Percentiles rank a stretch among this genome's conserved stretches.
phyloP scores from a whole-genome alignment of 1,140 invertebrate genomes.

The Homalodisca vitripennis region DNA sequence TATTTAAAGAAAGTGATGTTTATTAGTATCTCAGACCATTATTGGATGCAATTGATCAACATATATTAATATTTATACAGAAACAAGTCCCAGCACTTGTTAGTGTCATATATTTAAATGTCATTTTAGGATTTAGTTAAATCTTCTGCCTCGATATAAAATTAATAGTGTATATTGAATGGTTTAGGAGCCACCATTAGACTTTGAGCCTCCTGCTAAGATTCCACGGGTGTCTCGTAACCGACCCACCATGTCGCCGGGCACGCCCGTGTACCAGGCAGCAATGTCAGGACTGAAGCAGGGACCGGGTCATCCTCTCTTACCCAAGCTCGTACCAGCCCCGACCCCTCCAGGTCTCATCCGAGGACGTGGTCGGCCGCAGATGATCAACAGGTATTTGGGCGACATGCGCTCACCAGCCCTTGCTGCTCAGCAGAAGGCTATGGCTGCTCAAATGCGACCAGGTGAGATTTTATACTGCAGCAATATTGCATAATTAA shows the following conservation, averaged over 20 bases:
- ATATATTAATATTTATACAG: no score
- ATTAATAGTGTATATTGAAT: no score
- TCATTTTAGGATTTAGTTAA: not conserved
- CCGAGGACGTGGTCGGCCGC: conserved; percentile 49
- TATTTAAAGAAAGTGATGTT: no score
- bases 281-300: conserved; percentile 47
- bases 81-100: no score
- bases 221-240: conserved; percentile 71
- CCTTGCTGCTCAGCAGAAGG: conserved; percentile 20
- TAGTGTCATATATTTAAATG: not conserved
- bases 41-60: no score
- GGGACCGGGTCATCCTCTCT: conserved; percentile 53
- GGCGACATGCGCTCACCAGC: conserved; percentile 26
- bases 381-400: conserved; percentile 39
- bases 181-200: conserved; percentile 70
- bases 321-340: conserved; percentile 54
- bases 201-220: conserved; percentile 92
- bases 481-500: no score
- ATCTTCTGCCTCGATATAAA: no score
- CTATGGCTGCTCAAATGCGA: conserved; percentile 31
- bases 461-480: no score
- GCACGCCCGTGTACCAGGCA: conserved; percentile 43
- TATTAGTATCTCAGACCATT: no score
- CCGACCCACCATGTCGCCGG: conserved; percentile 46
- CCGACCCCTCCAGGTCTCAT: conserved; percentile 41